Evolutionary conservation across 2,888 invertebrate genomes (phyloP).

Genomic region (Agrochola circellaris): DNA sequence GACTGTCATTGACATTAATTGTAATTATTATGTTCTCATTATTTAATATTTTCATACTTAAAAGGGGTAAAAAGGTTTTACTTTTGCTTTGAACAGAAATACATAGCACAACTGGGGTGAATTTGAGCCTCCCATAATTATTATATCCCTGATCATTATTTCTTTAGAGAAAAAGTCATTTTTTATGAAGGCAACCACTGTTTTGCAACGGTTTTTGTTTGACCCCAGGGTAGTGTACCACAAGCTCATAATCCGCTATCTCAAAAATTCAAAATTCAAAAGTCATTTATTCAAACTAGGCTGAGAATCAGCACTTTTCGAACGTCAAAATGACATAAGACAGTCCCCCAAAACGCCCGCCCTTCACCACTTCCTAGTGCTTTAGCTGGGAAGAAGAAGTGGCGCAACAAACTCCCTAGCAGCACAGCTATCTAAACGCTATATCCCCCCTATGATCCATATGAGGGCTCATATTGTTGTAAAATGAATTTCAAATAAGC

Average conservation of each 20-base stretch:
- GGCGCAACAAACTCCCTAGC: no score
- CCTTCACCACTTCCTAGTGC: no score
- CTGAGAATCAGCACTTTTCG: no score
- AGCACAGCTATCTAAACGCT: background rate
- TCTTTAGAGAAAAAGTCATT: background rate
- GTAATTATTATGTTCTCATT: conserved; percentile 15
- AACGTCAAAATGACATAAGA: no score
- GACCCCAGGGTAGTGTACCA: background rate
- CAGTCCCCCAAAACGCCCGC: no score
- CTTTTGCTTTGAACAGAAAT: background rate
- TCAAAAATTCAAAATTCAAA: no score
- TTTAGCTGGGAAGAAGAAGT: no score
- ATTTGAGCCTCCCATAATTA: no score
- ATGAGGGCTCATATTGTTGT: background rate
- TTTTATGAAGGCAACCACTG: background rate
- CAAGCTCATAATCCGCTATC: background rate
- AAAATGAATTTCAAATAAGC: background rate
- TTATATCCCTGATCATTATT: background rate
- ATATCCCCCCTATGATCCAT: background rate
- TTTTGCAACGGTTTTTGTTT: background rate
- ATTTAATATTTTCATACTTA: conserved; percentile 6
- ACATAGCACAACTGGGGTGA: background rate
- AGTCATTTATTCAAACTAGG: no score
- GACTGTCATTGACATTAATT: conserved; percentile 53
- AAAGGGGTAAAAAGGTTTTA: conserved; percentile 19